Conservation (phyloP, 2,888 invertebrate species). For the Eurytoma adleriae region DNA sequence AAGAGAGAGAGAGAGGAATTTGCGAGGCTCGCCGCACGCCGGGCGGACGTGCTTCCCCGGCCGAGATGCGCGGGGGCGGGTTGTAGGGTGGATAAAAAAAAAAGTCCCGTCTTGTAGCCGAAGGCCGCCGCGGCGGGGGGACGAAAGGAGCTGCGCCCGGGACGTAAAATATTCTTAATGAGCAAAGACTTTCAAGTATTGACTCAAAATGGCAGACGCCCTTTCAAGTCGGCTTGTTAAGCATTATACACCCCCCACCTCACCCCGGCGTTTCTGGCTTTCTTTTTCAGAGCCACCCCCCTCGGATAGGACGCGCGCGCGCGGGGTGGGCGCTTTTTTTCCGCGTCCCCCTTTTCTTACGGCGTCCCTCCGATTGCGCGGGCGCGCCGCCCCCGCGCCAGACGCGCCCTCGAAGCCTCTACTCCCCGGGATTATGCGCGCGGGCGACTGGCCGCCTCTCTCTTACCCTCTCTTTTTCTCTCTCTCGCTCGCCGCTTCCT, state of each 20-base stretch:
- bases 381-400: no score
- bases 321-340: neutral
- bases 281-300: constrained; percentile 61
- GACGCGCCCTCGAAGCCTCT: no score
- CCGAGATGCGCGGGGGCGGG: constrained; percentile 28
- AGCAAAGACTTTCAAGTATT: constrained; percentile 76
- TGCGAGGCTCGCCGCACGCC: constrained; percentile 52
- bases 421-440: no score
- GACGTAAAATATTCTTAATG: constrained; percentile 75
- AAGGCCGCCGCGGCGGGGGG: constrained; percentile 58
- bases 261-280: constrained; percentile 57
- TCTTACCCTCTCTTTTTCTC: constrained; percentile 1
- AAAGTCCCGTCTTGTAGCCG: constrained; percentile 54
- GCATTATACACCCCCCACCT: constrained; percentile 68
- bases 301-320: neutral
- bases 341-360: constrained; percentile 26
- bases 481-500: constrained; percentile 12
- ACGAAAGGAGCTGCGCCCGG: constrained; percentile 58
- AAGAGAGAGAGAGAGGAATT: constrained; percentile 53
- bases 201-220: constrained; percentile 74
- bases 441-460: constrained; percentile 35
- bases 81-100: constrained; percentile 13
- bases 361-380: constrained; percentile 32
- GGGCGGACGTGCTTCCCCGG: constrained; percentile 52
- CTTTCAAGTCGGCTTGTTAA: constrained; percentile 75